A percentile compares a stretch with the other conserved stretches of the same genome.
phyloP scores from a whole-genome alignment of 2,113 vertebrate genomes.

The Channa maculata region DNA sequence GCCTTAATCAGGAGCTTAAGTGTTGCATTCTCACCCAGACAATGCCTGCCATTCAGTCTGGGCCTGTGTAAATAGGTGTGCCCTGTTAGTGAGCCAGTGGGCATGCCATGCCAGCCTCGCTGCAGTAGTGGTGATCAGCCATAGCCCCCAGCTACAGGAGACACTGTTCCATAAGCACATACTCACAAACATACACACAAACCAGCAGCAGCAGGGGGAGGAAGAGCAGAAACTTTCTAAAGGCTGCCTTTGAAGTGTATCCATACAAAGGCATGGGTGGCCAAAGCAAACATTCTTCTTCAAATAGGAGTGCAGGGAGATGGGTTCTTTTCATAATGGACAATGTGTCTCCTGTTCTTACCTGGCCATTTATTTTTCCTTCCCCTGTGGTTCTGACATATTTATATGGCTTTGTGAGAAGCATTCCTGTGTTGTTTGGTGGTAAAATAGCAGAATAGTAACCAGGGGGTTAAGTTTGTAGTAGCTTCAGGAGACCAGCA shows the following conservation, averaged over 20 bases:
- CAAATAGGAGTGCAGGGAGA: constrained; percentile 42
- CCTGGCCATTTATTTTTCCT: constrained; percentile 32
- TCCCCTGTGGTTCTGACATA: constrained; percentile 48
- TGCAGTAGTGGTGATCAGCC: constrained; percentile 65
- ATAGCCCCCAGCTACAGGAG: constrained; percentile 66
- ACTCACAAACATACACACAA: constrained; percentile 53
- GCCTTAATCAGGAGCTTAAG: constrained; percentile 82
- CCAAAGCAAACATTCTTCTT: constrained; percentile 53
- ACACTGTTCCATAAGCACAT: constrained; percentile 45
- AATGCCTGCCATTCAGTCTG: constrained; percentile 78
- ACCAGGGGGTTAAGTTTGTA: constrained; percentile 43
- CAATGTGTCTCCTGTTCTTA: constrained; percentile 47
- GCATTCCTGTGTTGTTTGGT: constrained; percentile 31
- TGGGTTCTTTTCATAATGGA: constrained; percentile 56
- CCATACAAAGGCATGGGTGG: constrained; percentile 59
- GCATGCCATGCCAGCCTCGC: constrained; percentile 71
- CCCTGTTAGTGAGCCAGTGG: constrained; percentile 76
- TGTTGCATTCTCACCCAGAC: constrained; percentile 80
- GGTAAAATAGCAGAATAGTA: constrained; percentile 39
- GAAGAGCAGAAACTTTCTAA: constrained; percentile 64
- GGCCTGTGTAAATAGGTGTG: constrained; percentile 81
- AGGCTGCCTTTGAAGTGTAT: constrained; percentile 69
- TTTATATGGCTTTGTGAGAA: constrained; percentile 47
- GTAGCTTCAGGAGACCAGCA: constrained; percentile 49
- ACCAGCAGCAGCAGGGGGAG: constrained; percentile 65